These are phyloP conservation scores for Rhabdophis nuchalis DNA, from an alignment of 2,797 vertebrate species.

Conservation along the genomic window DNA sequence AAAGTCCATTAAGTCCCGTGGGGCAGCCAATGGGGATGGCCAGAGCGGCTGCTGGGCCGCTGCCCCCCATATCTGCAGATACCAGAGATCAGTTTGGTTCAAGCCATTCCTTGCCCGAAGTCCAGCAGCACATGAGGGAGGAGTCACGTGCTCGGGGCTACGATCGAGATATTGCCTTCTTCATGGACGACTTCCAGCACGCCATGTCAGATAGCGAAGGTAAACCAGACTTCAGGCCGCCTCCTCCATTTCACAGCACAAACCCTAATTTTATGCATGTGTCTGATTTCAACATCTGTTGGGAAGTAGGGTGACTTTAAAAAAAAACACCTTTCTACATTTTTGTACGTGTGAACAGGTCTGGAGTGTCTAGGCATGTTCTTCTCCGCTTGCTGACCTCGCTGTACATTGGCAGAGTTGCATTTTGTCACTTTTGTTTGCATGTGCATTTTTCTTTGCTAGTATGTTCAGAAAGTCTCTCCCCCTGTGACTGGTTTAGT, in stretches of 20 bases:
- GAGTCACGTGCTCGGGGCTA: conserved; percentile 94
- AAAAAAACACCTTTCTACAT: conserved; percentile 60
- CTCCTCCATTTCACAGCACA: conserved; percentile 76
- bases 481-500: background rate
- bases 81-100: conserved; percentile 98
- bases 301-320: conserved; percentile 51
- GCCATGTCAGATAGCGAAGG: conserved; percentile 99
- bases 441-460: conserved; percentile 67
- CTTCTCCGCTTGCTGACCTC: conserved; percentile 44
- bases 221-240: conserved; percentile 86
- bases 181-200: conserved; percentile 99
- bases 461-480: background rate
- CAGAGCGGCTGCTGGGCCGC: conserved; percentile 93
- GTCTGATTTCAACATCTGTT: conserved; percentile 68
- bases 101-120: conserved; percentile 97
- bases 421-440: conserved; percentile 62
- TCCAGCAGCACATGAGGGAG: conserved; percentile 99
- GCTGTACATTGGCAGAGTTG: conserved; percentile 40
- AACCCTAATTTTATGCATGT: conserved; percentile 87
- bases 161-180: conserved; percentile 96
- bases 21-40: conserved; percentile 99
- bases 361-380: background rate
- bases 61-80: conserved; percentile 97
- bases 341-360: conserved; percentile 63
- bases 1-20: conserved; percentile 97